Percentiles rank a stretch among this genome's conserved stretches.
Evolutionary conservation across 2,797 vertebrate genomes (phyloP).

Genomic region (Scolopax bukidnonensis): DNA sequence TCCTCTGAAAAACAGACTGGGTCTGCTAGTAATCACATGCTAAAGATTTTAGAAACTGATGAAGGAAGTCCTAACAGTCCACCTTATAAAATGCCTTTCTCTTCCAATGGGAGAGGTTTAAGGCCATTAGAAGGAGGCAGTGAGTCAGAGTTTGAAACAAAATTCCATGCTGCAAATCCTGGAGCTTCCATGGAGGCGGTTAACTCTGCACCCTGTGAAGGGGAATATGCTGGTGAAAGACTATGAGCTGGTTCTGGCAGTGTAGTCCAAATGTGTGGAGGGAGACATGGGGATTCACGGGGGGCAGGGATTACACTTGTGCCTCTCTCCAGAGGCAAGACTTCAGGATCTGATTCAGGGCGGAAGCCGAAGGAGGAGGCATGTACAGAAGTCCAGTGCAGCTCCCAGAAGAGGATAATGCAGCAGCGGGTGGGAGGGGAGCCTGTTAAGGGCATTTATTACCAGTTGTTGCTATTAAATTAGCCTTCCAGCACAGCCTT

Average conservation of each 20-base stretch:
- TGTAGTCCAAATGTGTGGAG: rapidly evolving
- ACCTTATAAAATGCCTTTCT: background rate
- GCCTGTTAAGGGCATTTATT: background rate
- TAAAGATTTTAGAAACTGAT: background rate
- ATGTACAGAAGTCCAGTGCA: background rate
- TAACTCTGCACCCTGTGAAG: background rate
- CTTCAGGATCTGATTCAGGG: background rate
- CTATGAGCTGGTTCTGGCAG: background rate
- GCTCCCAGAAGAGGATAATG: background rate
- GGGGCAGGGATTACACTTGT: rapidly evolving
- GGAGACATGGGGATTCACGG: background rate
- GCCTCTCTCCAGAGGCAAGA: background rate
- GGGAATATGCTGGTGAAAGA: background rate
- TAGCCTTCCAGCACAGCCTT: background rate
- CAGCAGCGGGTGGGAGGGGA: background rate
- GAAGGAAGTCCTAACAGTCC: background rate
- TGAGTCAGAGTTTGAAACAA: background rate
- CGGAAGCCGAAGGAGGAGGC: rapidly evolving
- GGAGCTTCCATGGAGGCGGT: background rate
- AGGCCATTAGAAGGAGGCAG: background rate
- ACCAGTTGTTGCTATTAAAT: background rate
- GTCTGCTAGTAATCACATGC: rapidly evolving
- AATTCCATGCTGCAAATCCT: background rate
- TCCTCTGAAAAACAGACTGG: background rate
- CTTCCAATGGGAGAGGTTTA: background rate